These are phyloP conservation scores for Hycleus phaleratus DNA, from an alignment of 1,140 invertebrate species.

Conservation along the genomic window DNA sequence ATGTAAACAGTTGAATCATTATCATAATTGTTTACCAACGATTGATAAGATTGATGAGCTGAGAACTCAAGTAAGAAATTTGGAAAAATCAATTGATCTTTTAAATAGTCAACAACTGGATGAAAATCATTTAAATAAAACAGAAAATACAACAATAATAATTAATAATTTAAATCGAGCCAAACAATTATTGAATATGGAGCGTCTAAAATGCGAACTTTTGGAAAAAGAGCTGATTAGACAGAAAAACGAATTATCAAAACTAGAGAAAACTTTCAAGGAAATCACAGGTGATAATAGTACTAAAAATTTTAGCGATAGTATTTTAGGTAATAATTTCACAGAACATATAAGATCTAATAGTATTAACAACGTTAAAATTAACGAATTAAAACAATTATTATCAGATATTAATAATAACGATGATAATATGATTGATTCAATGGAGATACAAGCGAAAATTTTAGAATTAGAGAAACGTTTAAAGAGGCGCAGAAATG, in stretches of 20 bases:
- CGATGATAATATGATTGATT: neutral
- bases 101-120: neutral
- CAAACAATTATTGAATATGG: slow-evolving; percentile 10
- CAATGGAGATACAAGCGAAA: slow-evolving; percentile 1
- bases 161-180: slow-evolving; percentile 18
- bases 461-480: slow-evolving; percentile 1
- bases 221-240: slow-evolving; percentile 24
- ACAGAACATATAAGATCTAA: neutral
- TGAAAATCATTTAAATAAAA: slow-evolving; percentile 14
- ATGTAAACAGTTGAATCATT: neutral
- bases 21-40: neutral
- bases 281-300: neutral
- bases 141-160: slow-evolving; percentile 4
- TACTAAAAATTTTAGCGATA: neutral
- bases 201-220: slow-evolving; percentile 20
- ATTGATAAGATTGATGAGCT: neutral
- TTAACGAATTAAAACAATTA: neutral
- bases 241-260: slow-evolving; percentile 8
- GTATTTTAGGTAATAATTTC: too few species aligned
- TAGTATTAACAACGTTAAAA: neutral
- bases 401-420: slow-evolving; percentile 2
- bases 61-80: neutral
- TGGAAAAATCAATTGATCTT: neutral
- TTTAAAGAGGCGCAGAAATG: slow-evolving; percentile 1
- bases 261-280: neutral